Conservation (phyloP, 2,113 vertebrate genomes). For the Platichthys stellatus region DNA sequence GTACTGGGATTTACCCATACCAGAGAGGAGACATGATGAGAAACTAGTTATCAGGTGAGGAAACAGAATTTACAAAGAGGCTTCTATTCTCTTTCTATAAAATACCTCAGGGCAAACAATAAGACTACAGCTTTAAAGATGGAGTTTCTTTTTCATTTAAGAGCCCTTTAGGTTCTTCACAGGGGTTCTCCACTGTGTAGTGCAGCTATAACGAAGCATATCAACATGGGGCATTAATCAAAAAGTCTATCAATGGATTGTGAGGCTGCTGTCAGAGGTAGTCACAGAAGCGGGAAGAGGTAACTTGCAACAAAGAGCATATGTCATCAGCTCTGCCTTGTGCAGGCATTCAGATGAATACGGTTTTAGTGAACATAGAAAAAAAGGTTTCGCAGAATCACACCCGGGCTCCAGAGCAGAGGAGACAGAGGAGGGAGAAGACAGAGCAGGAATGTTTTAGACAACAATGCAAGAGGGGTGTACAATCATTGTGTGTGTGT, state of each 20-base stretch:
- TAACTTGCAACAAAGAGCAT: slow-evolving; percentile 36
- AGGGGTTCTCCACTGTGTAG: slow-evolving; percentile 26
- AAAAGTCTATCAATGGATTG: slow-evolving; percentile 62
- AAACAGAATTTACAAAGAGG: slow-evolving; percentile 49
- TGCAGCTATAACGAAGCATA: slow-evolving; percentile 49
- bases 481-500: slow-evolving; percentile 20
- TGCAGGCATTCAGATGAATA: slow-evolving; percentile 15
- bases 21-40: slow-evolving; percentile 29
- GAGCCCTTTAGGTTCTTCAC: slow-evolving; percentile 32
- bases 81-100: slow-evolving; percentile 32
- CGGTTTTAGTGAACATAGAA: slow-evolving; percentile 11
- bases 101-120: slow-evolving; percentile 53
- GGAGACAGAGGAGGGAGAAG: neutral
- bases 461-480: slow-evolving; percentile 10
- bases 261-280: slow-evolving; percentile 43
- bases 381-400: neutral
- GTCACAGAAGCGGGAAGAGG: slow-evolving; percentile 11
- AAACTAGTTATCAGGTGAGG: slow-evolving; percentile 47
- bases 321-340: slow-evolving; percentile 19
- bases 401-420: slow-evolving; percentile 11
- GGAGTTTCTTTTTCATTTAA: slow-evolving; percentile 57
- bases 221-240: slow-evolving; percentile 60
- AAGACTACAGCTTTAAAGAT: slow-evolving; percentile 30
- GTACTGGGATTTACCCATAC: slow-evolving; percentile 22
- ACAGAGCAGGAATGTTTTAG: neutral